Base-by-base conservation (phyloP, 2,888 invertebrate genomes). In the Dorcus hopei region DNA sequence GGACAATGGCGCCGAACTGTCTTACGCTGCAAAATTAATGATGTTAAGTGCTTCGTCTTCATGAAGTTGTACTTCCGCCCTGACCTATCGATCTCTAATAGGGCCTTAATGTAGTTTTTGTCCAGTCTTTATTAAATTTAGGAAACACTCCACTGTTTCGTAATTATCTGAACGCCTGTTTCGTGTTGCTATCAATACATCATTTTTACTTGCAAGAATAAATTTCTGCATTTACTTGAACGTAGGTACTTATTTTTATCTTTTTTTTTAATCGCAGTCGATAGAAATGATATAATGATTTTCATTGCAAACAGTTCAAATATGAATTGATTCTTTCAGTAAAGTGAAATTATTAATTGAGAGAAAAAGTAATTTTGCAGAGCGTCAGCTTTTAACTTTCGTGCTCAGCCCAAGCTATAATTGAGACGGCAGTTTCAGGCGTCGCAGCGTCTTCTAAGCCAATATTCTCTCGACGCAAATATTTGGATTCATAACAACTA, bases 21-120 rank as follows among this genome's bases (percentile, higher is more conserved):
- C 65, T 65, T 67, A 65, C 63, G 60, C 61, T 60, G 66, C 65
- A 57, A 67, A 69, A 70, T 70, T 70, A 70, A 70, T 68, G 66
- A 69, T 66, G 66, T 68, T 66, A 66, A 67, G 65, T 67, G 62
- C 52, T 48, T 52, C 52, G 50, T 51, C 45, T 42, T 38, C 38
- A 11, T 11, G 14, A 45, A 45, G 26, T 33, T 33, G 26, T 33
- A 33, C 26, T 33, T 33, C 26, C 41, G 41, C 41, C 14, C 14
- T 14, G 41, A 41, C 41, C 41, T 11, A 41, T 41, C 14, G 41
- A 14, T n/a, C 14, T 41, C 41, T 14, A 41, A 41, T 14, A 41
- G 14, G 14, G 7, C 42, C 42, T 16, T 42, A 42, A 42, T 42
- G 14, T 42, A 11, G 42, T 16, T 42, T 42, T 42, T 42, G 42